Base-by-base conservation (phyloP, 1,140 invertebrate genomes). In the Phortica variegata region DNA sequence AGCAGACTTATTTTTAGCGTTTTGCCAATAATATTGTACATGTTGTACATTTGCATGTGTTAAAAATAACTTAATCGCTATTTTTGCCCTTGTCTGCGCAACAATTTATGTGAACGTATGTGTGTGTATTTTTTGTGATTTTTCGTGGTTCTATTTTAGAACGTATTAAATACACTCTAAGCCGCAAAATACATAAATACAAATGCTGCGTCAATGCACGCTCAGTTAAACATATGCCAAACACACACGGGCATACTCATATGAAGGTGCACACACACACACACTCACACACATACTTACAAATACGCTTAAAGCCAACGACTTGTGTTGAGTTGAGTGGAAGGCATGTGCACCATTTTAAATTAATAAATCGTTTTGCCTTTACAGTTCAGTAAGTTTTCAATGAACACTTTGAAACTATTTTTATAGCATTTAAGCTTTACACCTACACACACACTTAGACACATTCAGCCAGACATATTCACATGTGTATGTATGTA, bases 391-490 rank as follows among this genome's bases (percentile, higher is more conserved):
- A 68, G 68, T 68, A 69, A 60, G 47, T 68, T 69, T 68, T 68
- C 57, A 60, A 68, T 68, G 57, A 68, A 68, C 56, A 68, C 57
- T 68, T 68, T 68, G 60, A 63, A 63, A 68, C 57, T 69, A 68
- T 68, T 60, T 68, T 68, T 68, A 69, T 58, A 63, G 43, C 56
- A 36, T 45, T 53, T 58, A 53, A 61, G 50, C 44, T 60, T 68
- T 58, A 60, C 56, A 60, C 52, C 54, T 48, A 52, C 54, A 50
- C 52, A 49, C n/a, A n/a, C n/a, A n/a, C n/a, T n/a, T n/a, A n/a
- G n/a, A n/a, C n/a, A n/a, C n/a, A n/a, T n/a, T n/a, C n/a, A n/a
- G n/a, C n/a, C n/a, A n/a, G n/a, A n/a, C n/a, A n/a, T n/a, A n/a
- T n/a, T n/a, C n/a, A n/a, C n/a, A n/a, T n/a, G n/a, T n/a, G n/a